Evolutionary conservation across 2,113 vertebrate species (phyloP).

Genomic region (Cynocephalus volans): DNA sequence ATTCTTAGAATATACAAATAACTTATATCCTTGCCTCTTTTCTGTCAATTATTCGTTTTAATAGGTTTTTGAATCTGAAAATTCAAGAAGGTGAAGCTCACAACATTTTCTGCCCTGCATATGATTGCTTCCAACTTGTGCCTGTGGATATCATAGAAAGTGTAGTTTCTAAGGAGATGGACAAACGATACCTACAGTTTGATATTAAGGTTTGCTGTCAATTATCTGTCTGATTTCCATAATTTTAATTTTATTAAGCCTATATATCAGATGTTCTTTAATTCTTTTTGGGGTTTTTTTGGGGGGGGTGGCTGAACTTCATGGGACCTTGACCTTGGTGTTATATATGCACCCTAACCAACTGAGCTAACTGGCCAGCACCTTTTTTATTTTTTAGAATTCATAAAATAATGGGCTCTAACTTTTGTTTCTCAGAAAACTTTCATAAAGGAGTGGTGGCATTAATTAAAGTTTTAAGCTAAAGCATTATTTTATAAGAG

Average conservation of each 20-base stretch:
- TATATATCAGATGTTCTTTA: slow-evolving; percentile 5
- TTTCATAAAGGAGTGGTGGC: background rate
- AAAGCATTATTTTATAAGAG: slow-evolving; percentile 46
- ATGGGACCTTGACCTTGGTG: too few relatives aligned
- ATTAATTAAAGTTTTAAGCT: slow-evolving; percentile 59
- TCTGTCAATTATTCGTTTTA: slow-evolving; percentile 83
- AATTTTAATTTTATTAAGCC: slow-evolving; percentile 67
- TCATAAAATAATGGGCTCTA: slow-evolving; percentile 22
- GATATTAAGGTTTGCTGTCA: slow-evolving; percentile 96
- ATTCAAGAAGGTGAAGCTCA: slow-evolving; percentile 99
- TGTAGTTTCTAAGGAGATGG: slow-evolving; percentile 99
- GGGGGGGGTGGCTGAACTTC: background rate
- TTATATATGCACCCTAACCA: too few relatives aligned
- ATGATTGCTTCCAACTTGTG: slow-evolving; percentile 98
- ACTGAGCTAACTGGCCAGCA: too few relatives aligned
- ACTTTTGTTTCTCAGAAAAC: background rate
- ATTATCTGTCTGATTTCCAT: slow-evolving; percentile 63
- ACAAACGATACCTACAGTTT: slow-evolving; percentile 98
- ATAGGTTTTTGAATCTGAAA: slow-evolving; percentile 98
- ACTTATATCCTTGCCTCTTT: slow-evolving; percentile 69
- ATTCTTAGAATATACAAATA: background rate
- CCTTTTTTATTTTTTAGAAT: slow-evolving; percentile 53
- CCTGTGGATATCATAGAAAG: slow-evolving; percentile 99
- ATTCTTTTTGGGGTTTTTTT: background rate
- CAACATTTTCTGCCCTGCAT: slow-evolving; percentile 99